phyloP scores from a whole-genome alignment of 2,113 vertebrate species.

The Calypte anna region DNA sequence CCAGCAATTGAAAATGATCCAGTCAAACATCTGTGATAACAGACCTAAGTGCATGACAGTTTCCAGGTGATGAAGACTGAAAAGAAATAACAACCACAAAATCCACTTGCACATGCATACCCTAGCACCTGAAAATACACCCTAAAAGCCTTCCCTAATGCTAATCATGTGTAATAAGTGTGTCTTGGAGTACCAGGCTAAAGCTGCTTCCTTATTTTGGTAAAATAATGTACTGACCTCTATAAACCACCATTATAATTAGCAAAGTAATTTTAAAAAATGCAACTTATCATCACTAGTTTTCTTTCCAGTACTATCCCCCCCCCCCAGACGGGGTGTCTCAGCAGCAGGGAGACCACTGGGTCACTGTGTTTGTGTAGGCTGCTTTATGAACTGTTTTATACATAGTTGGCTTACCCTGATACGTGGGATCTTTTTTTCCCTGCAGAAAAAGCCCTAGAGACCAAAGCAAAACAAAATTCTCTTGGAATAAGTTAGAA shows the following conservation, averaged over 20 bases:
- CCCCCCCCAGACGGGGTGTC: not conserved
- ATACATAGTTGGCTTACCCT: constrained; percentile 21
- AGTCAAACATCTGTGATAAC: constrained; percentile 72
- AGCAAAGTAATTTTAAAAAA: not conserved
- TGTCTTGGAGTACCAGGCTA: not conserved
- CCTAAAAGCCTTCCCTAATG: not conserved
- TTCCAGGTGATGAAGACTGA: not conserved
- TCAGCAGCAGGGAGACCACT: constrained; percentile 25
- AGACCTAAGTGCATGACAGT: not conserved
- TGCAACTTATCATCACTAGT: not conserved
- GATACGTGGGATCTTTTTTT: not conserved
- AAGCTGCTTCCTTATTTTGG: not conserved
- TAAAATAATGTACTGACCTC: not conserved
- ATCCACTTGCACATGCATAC: not conserved
- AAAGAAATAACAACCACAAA: not conserved
- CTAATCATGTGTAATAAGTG: not conserved
- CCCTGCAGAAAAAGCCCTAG: not conserved
- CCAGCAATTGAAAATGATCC: constrained; percentile 52
- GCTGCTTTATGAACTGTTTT: constrained; percentile 33
- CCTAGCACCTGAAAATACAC: not conserved
- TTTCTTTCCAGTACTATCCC: not conserved
- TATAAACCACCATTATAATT: constrained; percentile 3
- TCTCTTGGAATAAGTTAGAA: not conserved
- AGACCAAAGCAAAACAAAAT: constrained; percentile 49
- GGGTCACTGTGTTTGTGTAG: constrained; percentile 13